A percentile compares a stretch with the other conserved stretches of the same genome.
Conservation (phyloP, 1,140 invertebrate genomes). For the Orius laevigatus region DNA sequence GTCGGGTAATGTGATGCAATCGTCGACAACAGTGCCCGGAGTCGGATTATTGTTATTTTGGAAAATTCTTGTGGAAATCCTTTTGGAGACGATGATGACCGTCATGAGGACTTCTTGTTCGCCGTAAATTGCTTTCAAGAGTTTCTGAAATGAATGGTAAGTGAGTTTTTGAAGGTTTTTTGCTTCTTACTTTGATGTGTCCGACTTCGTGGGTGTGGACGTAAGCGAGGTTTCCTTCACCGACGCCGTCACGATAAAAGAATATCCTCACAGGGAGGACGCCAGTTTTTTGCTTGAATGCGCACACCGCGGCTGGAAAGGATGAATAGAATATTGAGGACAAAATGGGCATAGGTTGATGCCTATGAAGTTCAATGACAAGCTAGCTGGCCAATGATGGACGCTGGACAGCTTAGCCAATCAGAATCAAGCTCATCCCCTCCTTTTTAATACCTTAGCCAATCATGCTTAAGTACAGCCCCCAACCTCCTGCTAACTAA, state of each 20-base stretch:
- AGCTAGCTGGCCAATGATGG: too few species aligned
- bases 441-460: too few species aligned
- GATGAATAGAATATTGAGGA: background rate
- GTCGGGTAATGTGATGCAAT: slow-evolving; percentile 63
- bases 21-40: slow-evolving; percentile 75
- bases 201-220: slow-evolving; percentile 43
- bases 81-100: slow-evolving; percentile 55
- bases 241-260: slow-evolving; percentile 64
- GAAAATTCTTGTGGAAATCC: slow-evolving; percentile 54
- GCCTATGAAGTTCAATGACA: too few species aligned
- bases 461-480: too few species aligned
- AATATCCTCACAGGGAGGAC: slow-evolving; percentile 38
- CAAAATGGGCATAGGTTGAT: too few species aligned
- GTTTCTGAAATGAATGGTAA: slow-evolving; percentile 13
- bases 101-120: slow-evolving; percentile 34
- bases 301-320: slow-evolving; percentile 32
- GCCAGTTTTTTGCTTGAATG: slow-evolving; percentile 33
- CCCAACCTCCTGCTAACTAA: too few species aligned
- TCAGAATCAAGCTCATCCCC: too few species aligned
- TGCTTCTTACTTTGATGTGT: slow-evolving; percentile 33
- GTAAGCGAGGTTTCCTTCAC: slow-evolving; percentile 63
- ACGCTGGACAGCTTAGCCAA: too few species aligned
- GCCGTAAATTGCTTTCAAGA: slow-evolving; percentile 34
- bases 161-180: too few species aligned
- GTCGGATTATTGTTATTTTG: slow-evolving; percentile 43